Evolutionary conservation across 1,140 invertebrate species (phyloP).

Genomic region (Ceratina calcarata): DNA sequence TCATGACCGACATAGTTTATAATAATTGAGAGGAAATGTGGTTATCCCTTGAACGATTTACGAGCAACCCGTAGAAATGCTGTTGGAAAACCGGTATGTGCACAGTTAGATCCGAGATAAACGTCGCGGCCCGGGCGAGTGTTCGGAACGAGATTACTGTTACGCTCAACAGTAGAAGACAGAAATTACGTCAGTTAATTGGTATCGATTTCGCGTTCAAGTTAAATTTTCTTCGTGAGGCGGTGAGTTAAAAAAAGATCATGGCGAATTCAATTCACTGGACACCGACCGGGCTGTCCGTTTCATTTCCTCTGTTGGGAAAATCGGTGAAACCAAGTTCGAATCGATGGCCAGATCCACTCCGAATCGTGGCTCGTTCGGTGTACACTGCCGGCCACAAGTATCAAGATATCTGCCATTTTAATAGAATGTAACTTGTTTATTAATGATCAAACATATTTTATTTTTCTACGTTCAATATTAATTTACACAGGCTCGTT

Average conservation of each 20-base stretch:
- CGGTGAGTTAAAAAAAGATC: too few relatives aligned
- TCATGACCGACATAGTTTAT: not conserved
- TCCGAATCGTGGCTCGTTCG: too few relatives aligned
- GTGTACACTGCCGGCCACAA: too few relatives aligned
- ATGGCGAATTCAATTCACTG: too few relatives aligned
- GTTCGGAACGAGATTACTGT: not conserved
- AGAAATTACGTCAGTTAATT: slow-evolving; percentile 12
- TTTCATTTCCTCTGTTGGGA: too few relatives aligned
- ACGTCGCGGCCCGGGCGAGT: not conserved
- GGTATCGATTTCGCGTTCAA: slow-evolving; percentile 10
- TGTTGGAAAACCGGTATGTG: not conserved
- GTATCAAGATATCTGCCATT: too few relatives aligned
- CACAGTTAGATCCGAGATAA: slow-evolving; percentile 13
- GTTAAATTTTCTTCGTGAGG: slow-evolving; percentile 11
- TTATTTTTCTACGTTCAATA: too few relatives aligned
- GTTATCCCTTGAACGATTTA: not conserved
- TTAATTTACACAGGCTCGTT: not conserved
- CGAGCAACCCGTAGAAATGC: not conserved
- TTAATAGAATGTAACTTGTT: too few relatives aligned
- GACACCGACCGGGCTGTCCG: too few relatives aligned
- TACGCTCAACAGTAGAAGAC: not conserved
- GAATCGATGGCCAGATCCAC: too few relatives aligned
- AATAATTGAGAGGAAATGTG: not conserved
- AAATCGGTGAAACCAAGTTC: too few relatives aligned
- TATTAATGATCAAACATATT: too few relatives aligned